phyloP scores from a whole-genome alignment of 2,113 vertebrate genomes.

The Hyla sarda region DNA sequence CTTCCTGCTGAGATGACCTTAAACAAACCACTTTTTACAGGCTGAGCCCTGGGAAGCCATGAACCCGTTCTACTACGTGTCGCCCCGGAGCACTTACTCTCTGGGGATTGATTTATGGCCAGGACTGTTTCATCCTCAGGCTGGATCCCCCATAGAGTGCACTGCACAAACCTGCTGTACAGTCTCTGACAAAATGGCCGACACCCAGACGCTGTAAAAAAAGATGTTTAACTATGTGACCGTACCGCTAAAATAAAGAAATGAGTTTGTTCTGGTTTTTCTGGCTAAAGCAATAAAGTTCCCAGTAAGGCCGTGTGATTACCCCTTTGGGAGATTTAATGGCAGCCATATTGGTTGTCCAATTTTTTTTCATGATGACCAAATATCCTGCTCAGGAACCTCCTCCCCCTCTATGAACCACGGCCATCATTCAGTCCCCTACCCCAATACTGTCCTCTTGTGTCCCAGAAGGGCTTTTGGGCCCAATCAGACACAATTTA shows the following conservation, averaged over 20 bases:
- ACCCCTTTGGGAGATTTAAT: too few species aligned
- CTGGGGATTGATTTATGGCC: conserved; percentile 14
- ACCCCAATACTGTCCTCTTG: too few species aligned
- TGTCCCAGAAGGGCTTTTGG: too few species aligned
- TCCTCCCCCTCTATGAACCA: too few species aligned
- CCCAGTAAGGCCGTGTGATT: too few species aligned
- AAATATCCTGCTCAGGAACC: too few species aligned
- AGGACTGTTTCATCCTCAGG: background rate
- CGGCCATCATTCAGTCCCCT: too few species aligned
- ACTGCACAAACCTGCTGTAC: background rate
- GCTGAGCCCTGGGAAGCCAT: background rate
- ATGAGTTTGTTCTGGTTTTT: background rate
- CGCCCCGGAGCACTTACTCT: background rate
- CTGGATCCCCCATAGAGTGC: too few species aligned
- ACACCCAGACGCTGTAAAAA: background rate
- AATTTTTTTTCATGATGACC: too few species aligned
- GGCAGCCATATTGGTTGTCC: too few species aligned
- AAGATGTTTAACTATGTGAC: background rate
- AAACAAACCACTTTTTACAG: background rate
- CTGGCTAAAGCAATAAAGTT: background rate
- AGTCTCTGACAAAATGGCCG: background rate
- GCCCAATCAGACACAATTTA: too few species aligned
- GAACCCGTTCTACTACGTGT: background rate
- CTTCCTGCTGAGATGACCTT: background rate
- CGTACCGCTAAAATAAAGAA: background rate